Evolutionary conservation across 2,888 invertebrate genomes (phyloP), one percentile per base, ranked within the genome.

Genomic region (Boloria selene): DNA sequence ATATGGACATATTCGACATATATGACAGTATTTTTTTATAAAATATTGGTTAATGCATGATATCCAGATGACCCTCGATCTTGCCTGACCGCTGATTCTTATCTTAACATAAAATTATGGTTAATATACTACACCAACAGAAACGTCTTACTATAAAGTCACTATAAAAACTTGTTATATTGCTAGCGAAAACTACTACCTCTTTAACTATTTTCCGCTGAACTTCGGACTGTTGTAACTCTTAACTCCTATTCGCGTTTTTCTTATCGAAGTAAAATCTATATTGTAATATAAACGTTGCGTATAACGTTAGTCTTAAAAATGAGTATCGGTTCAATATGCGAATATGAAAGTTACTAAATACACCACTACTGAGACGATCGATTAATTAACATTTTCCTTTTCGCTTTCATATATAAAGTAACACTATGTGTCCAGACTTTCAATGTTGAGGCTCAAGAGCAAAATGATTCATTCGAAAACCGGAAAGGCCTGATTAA

Each of bases 401-500:
- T 22, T 44, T 56, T 45, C 22, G 17, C 22, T 14, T 22, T 45
- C 22, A 22, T 55, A 18, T 55, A 44, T 45, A 45, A 16, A 56
- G 44, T 1, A 0, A 45, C n/a, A 31, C 7, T 1, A 38, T 45
- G 61, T 45, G 26, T 10, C 17, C 1, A 18, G n/a, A 47, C 54
- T 13, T 38, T 38, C 62, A 62, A 54, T 53, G 22, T 14, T 13
- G 6, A 17, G n/a, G 26, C 54, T n/a, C 45, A 47, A 38, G 26
- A 49, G 31, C n/a, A 3, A n/a, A 17, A 54, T 55, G 62, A 62
- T 18, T 55, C 54, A 62, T 55, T 18, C 49, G 1, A 42, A 47
- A 54, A 62, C 62, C 54, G 62, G 62, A 62, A 62, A 62, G 38
- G 54, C 62, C 62, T 38, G 62, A 49, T 55, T 62, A 54, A 53